Conservation (phyloP, 2,797 vertebrate species). For the Craterocephalus amniculus region DNA sequence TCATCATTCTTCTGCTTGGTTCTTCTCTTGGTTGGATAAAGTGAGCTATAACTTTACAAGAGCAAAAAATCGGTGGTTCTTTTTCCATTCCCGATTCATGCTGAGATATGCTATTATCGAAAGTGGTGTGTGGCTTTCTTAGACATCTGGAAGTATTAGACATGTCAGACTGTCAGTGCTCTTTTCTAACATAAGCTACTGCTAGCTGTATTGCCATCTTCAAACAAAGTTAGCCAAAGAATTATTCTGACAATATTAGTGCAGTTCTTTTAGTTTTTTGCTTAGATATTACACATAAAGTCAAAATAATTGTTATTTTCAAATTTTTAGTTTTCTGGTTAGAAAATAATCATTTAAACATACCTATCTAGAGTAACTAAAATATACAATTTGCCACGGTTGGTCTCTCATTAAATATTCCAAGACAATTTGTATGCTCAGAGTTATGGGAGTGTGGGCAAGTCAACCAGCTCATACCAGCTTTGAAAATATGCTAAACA, state of each 20-base stretch:
- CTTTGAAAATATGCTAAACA: slow-evolving; percentile 40
- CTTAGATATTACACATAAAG: slow-evolving; percentile 16
- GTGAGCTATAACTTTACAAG: too few species aligned
- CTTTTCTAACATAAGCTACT: neutral
- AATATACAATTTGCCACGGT: slow-evolving; percentile 26
- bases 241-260: neutral
- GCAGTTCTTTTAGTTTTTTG: neutral
- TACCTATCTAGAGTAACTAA: slow-evolving; percentile 28
- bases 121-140: too few species aligned
- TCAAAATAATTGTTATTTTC: slow-evolving; percentile 38
- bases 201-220: neutral
- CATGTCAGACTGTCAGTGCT: too few species aligned
- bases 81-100: too few species aligned
- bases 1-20: too few species aligned
- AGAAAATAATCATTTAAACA: slow-evolving; percentile 37
- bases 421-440: slow-evolving; percentile 37
- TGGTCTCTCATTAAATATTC: slow-evolving; percentile 56
- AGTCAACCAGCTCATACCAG: slow-evolving; percentile 26
- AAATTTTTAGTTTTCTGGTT: slow-evolving; percentile 39
- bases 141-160: too few species aligned
- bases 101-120: too few species aligned
- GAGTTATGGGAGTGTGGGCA: slow-evolving; percentile 20
- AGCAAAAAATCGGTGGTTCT: too few species aligned
- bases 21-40: too few species aligned
- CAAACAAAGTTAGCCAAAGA: neutral